Conservation (phyloP, 2,113 vertebrate genomes). For the Nanorana parkeri region DNA sequence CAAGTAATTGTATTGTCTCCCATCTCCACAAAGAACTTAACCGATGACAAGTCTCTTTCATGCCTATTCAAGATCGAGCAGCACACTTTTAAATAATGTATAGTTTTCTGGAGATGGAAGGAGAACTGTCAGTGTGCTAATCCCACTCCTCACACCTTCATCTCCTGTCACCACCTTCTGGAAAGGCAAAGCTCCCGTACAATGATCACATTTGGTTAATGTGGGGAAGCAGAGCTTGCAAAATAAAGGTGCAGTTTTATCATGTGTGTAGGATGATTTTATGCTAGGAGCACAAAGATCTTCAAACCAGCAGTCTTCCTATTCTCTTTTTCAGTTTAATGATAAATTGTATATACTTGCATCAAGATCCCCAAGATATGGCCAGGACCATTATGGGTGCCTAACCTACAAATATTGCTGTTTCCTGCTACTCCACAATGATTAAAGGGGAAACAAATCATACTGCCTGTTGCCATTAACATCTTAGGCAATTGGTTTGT, state of each 20-base stretch:
- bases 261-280: conserved; percentile 1
- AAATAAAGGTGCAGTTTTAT: neutral
- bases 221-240: conserved; percentile 15
- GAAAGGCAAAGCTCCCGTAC: neutral
- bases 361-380: too few relatives aligned
- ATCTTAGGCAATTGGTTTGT: too few relatives aligned
- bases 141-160: conserved; percentile 16
- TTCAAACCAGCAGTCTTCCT: neutral
- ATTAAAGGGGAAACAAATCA: too few relatives aligned
- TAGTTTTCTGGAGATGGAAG: conserved; percentile 1
- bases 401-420: too few relatives aligned
- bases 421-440: too few relatives aligned
- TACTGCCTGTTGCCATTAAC: too few relatives aligned
- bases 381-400: too few relatives aligned
- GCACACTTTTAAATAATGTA: conserved; percentile 14
- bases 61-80: neutral
- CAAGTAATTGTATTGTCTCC: conserved; percentile 24
- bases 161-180: neutral
- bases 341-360: too few relatives aligned
- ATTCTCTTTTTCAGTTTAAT: neutral
- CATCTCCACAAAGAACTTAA: neutral
- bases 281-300: neutral
- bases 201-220: neutral
- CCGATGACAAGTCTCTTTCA: conserved; percentile 35
- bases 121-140: conserved; percentile 25